These are phyloP conservation scores for Papilio demoleus DNA, from an alignment of 2,888 invertebrate species.

Conservation along the genomic window DNA sequence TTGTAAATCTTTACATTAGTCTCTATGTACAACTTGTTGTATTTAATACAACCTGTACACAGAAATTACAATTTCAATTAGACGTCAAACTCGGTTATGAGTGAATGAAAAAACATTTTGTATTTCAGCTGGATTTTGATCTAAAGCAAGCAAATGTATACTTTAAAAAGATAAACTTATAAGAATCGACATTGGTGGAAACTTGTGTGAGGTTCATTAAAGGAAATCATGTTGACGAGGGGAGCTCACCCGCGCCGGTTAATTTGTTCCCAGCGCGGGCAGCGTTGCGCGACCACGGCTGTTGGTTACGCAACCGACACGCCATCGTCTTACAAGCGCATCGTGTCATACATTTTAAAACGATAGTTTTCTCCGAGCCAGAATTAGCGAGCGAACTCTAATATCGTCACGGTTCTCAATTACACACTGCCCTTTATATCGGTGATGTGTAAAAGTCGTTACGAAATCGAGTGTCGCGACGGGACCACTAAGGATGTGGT, in stretches of 20 bases:
- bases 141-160: background rate
- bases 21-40: background rate
- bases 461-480: slow-evolving; percentile 7
- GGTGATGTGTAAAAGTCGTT: slow-evolving; percentile 6
- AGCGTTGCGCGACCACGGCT: slow-evolving; percentile 50
- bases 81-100: background rate
- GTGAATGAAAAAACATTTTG: background rate
- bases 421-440: slow-evolving; percentile 1
- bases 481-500: background rate
- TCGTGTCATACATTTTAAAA: slow-evolving; percentile 36
- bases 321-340: slow-evolving; percentile 46
- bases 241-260: slow-evolving; percentile 9
- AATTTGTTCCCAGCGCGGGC: slow-evolving; percentile 42
- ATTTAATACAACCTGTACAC: background rate
- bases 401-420: slow-evolving; percentile 11
- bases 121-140: background rate
- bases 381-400: background rate
- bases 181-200: background rate
- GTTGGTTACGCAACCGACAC: slow-evolving; percentile 66
- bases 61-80: background rate
- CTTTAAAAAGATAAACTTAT: background rate
- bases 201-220: background rate
- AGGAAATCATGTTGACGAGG: slow-evolving; percentile 1
- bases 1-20: background rate
- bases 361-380: slow-evolving; percentile 16